phyloP scores from a whole-genome alignment of 2,797 vertebrate genomes.

The Ctenosaura bakeri region DNA sequence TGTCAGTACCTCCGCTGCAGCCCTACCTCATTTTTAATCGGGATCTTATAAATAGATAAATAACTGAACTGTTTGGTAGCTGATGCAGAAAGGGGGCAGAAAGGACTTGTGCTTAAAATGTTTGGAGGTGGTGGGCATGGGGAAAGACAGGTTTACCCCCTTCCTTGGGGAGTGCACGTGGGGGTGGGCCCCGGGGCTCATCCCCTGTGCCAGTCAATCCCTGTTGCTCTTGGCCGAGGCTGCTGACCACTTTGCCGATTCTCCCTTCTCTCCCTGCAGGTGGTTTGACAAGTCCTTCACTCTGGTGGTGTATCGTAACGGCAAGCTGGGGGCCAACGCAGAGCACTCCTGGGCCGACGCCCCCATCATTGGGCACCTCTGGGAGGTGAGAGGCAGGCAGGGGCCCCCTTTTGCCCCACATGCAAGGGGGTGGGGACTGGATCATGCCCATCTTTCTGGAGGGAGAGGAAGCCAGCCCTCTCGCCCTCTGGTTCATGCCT shows the following conservation, averaged over 20 bases:
- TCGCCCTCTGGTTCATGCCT: neutral
- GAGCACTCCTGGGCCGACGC: conserved; percentile 97
- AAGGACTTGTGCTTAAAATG: no score
- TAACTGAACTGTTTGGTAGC: no score
- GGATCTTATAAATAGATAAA: no score
- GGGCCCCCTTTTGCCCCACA: neutral
- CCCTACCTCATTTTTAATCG: no score
- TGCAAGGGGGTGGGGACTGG: fast-evolving
- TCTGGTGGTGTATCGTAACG: conserved; percentile 90
- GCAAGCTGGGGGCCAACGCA: conserved; percentile 89
- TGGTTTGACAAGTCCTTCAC: conserved; percentile 98
- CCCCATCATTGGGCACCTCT: conserved; percentile 93
- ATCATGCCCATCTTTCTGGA: no score
- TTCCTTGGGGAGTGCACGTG: no score
- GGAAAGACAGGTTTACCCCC: no score
- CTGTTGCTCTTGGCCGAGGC: neutral
- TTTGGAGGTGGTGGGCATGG: no score
- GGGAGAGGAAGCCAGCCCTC: no score
- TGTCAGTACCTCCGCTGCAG: no score
- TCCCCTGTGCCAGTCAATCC: neutral
- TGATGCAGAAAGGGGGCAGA: no score
- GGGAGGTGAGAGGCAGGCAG: conserved; percentile 86
- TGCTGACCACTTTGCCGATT: no score
- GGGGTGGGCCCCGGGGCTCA: neutral
- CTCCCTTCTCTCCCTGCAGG: conserved; percentile 69